Evolutionary conservation across 2,797 vertebrate genomes (phyloP).

Genomic region (Discoglossus pictus): DNA sequence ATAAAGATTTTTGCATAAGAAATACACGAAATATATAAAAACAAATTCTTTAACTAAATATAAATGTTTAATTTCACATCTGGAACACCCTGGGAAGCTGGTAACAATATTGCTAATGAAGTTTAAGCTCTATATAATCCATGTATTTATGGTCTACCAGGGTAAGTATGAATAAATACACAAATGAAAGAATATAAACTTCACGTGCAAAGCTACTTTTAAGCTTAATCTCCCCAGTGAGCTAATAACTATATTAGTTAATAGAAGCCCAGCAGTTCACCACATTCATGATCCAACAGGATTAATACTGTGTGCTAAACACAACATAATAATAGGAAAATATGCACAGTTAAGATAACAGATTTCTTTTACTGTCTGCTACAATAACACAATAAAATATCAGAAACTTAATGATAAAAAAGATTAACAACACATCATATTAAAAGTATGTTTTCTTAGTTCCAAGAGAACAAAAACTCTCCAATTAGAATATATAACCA

Average conservation of each 20-base stretch:
- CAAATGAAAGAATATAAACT: slow-evolving; percentile 25
- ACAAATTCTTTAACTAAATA: too few relatives aligned
- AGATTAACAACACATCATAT: too few relatives aligned
- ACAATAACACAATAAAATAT: not conserved
- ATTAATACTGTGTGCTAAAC: slow-evolving; percentile 3
- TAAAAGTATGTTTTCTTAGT: too few relatives aligned
- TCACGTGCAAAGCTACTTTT: slow-evolving; percentile 20
- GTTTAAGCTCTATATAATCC: slow-evolving; percentile 40
- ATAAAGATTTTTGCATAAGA: too few relatives aligned
- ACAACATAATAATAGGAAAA: slow-evolving; percentile 8
- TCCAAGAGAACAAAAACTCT: too few relatives aligned
- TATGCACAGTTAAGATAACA: slow-evolving; percentile 24
- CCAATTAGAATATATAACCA: too few relatives aligned
- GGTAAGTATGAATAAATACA: slow-evolving; percentile 22
- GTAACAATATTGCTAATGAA: slow-evolving; percentile 41
- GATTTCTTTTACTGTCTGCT: not conserved
- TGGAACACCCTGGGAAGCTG: slow-evolving; percentile 2
- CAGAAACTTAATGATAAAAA: too few relatives aligned
- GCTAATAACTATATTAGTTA: slow-evolving; percentile 28
- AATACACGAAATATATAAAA: too few relatives aligned
- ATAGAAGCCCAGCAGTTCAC: slow-evolving; percentile 15
- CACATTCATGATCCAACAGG: slow-evolving; percentile 25
- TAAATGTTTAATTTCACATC: slow-evolving; percentile 17
- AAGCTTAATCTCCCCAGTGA: slow-evolving; percentile 25
- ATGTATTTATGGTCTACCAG: slow-evolving; percentile 32